Base-by-base conservation (phyloP, 1,140 invertebrate species). In the Papilio polytes region DNA sequence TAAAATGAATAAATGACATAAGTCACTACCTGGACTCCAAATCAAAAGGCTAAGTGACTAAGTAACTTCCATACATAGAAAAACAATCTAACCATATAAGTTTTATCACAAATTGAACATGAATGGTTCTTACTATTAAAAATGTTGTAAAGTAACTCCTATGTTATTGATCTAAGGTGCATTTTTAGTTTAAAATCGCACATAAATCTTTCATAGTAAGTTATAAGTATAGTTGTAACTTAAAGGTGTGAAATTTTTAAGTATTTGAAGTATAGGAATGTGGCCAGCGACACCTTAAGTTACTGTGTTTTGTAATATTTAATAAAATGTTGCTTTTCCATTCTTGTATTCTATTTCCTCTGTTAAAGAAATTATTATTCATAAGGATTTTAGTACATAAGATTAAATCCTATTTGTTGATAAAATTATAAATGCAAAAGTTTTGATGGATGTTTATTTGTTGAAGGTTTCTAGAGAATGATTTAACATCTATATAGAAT, bases 191-290 rank as follows among this genome's bases (percentile, higher is more conserved):
- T 22, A 8, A 22, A 20, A 59, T 1, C 0, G 12, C 13, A 70
- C 3, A 12, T 13, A 70, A 31, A 15, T 70, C 13, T 31, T 70
- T 31, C 12, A 56, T 56, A 56, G 8, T 20, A 20, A 20, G n/a
- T 56, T 53, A 53, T 20, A 56, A 9, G n/a, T 56, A 15, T 31
- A 26, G 9, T 63, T 26, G 9, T 15, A 31, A 70, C 10, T 36
- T 70, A 70, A 36, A 70, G 63, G 63, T 36, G 63, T 70, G 63
- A 70, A 70, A 26, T 36, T 70, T 70, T 70, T 70, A 70, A 70
- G 63, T 70, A 70, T 36, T 70, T 70, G 63, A 70, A 31, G 26
- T 70, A 12, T 3, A 70, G 13, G 63, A 70, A 70, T 70, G 63
- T 70, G 10, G 59, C 59, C 13, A 2, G 18, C 3, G 22, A 63